phyloP scores from a whole-genome alignment of 2,888 invertebrate species.

The Dryococelus australis region DNA sequence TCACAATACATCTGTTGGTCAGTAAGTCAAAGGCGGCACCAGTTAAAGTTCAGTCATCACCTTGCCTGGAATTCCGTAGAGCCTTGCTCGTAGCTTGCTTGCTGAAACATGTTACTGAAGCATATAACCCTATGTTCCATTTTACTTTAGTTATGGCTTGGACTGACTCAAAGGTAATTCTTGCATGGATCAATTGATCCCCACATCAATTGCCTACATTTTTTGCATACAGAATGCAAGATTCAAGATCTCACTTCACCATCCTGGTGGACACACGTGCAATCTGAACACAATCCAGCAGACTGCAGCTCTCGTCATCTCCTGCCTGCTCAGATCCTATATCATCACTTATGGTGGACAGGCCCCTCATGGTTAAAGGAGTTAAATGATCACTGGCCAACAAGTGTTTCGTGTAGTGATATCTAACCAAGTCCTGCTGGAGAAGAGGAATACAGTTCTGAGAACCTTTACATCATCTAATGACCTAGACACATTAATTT shows the following conservation, averaged over 20 bases:
- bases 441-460: not conserved
- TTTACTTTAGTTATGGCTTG: not conserved
- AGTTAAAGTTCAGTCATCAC: not conserved
- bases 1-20: not conserved
- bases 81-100: not conserved
- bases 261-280: not conserved
- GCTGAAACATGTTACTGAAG: not conserved
- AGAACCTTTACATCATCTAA: not conserved
- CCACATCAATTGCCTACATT: not conserved
- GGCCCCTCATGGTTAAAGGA: not conserved
- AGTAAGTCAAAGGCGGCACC: not conserved
- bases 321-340: not conserved
- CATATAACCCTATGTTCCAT: not conserved
- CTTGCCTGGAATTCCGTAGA: not conserved
- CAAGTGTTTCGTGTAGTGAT: not conserved
- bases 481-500: not conserved
- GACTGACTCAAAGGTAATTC: not conserved
- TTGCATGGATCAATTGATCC: not conserved
- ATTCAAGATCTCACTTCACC: not conserved
- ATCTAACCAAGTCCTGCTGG: not conserved
- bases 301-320: not conserved
- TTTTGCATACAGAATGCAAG: not conserved
- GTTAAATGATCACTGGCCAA: not conserved
- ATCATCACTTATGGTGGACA: not conserved
- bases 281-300: not conserved